Base-by-base conservation (phyloP, 2,888 invertebrate species). In the Ophioninae sp. region DNA sequence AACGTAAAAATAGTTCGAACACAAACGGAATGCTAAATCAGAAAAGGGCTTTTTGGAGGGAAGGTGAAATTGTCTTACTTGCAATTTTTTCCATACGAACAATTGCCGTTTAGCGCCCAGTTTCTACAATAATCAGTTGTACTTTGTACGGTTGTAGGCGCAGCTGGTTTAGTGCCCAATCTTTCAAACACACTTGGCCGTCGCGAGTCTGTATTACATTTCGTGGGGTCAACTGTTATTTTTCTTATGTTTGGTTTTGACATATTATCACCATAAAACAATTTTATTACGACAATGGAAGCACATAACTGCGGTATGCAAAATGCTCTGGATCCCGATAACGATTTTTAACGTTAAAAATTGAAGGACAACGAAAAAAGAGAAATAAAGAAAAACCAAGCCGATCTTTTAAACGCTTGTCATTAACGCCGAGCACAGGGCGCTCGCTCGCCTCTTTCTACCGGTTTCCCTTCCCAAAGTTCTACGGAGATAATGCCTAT, bases 151-250 rank as follows among this genome's bases (percentile, higher is more conserved):
- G 89, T 86, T 83, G 91, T 88, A 87, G 90, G 91, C 44, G 94
- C 93, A 85, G 94, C 94, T 91, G 96, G 96, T 93, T 96, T 96
- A 65, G 96, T 96, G 88, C 97, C 97, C 90, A 97, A 95, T 89
- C 97, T 95, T 93, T 97, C 97, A 93, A 97, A 97, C 88, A 97
- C 97, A 94, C 96, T 97, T 87, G 96, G 96, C 93, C 96, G 95
- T 87, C 92, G 94, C 93, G 95, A 93, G 91, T 95, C 95, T 94
- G 90, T 91, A 87, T 95, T 96, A 92, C 94, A 94, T 94, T 95
- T 95, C 92, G 95, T 94, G 93, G 96, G 94, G 93, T 96, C 96
- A 93, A 96, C 96, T 93, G 96, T 95, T 93, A 96, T 96, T 95
- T 96, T 96, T 93, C 96, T 95, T 94, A 96, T 95, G 93, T 95